Evolutionary conservation across 2,797 vertebrate genomes (phyloP), one percentile per base, ranked within the genome.

Genomic region (Cephalopachus bancanus): DNA sequence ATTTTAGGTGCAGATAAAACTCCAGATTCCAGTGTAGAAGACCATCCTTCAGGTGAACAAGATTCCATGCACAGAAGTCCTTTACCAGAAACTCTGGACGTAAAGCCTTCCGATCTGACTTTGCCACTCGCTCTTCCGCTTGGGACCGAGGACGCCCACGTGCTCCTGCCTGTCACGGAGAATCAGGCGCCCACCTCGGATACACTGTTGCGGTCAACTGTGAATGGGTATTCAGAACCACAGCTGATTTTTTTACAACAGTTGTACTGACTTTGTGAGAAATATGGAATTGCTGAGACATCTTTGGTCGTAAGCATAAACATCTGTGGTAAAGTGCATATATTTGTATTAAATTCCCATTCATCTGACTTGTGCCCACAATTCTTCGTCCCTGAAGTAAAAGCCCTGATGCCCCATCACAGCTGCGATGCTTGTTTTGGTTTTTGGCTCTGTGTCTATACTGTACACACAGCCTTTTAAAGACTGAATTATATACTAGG

Each of bases 191-290:
- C 98, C 62, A 96, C 98, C 0, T 98, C 98, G 83, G 99, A 99
- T 84, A 96, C 98, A 0, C 94, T 99, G 62, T 92, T 99, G 65
- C 98, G 98, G 86, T 98, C 98, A 81, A 89, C 99, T 62, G 98
- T 98, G 97, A 98, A 98, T 79, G 98, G 99, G 44, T 99, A 98
- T 92, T 98, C 99, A 96, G 99, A 99, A 98, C 99, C 99, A 24
- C 99, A 99, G 84, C 98, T 99, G 64, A 99, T 99, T 94, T 99
- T 99, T 98, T 98, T 99, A 98, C 99, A 99, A 83, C 98, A 99
- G 10, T 96, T 99, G 19, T 99, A 99, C 95, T 99, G 98, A 99
- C 86, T 76, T 91, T 84, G 51, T 81, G 80, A 91, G 93, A 87
- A 83, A 93, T 81, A 51, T 89, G 90, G 94, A 97, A 71, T 97